Evolutionary conservation across 2,797 vertebrate genomes (phyloP).

Genomic region (Danio aesculapii): DNA sequence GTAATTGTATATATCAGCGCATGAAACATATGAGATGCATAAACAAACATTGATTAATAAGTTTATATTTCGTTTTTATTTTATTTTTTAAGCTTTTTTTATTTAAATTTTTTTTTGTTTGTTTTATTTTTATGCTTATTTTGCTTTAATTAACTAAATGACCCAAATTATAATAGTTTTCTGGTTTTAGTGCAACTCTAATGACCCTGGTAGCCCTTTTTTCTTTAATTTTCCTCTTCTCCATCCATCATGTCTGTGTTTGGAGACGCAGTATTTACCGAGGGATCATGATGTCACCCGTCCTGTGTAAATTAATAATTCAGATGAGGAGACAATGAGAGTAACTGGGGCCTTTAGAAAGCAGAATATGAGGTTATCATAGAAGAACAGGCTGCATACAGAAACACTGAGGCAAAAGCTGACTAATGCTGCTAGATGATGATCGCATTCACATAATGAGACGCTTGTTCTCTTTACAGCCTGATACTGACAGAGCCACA

Average conservation of each 20-base stretch:
- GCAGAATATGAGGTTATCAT: neutral
- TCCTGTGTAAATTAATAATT: conserved; percentile 19
- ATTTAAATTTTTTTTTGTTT: no score
- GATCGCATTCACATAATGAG: neutral
- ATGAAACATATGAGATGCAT: no score
- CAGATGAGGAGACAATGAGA: conserved; percentile 6
- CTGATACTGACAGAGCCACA: conserved; percentile 17
- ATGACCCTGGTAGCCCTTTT: no score
- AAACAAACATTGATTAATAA: no score
- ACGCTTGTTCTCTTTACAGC: neutral
- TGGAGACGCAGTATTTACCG: neutral
- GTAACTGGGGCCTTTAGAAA: conserved; percentile 3
- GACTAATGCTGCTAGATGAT: neutral
- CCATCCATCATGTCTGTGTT: neutral
- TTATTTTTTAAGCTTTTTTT: no score
- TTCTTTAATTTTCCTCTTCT: neutral
- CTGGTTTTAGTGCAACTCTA: no score
- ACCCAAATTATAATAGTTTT: no score
- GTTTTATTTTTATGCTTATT: no score
- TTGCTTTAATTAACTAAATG: no score
- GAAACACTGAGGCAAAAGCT: neutral
- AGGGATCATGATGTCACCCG: neutral
- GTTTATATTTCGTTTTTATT: no score
- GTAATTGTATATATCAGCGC: no score
- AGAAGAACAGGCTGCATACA: neutral